Evolutionary conservation across 2,888 invertebrate genomes (phyloP).

Genomic region (Epinotia bilunana): DNA sequence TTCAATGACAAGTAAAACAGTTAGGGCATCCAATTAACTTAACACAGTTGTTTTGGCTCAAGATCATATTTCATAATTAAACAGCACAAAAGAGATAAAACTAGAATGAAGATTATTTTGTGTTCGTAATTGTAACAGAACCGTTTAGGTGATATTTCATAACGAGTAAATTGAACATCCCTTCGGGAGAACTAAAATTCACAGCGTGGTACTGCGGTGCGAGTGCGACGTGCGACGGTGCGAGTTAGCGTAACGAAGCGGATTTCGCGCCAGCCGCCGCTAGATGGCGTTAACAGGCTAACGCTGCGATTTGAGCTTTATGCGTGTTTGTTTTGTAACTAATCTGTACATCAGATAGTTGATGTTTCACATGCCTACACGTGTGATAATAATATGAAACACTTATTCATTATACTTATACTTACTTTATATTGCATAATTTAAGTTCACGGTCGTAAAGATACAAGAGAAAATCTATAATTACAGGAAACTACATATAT

Average conservation of each 20-base stretch:
- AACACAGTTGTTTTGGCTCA: neutral
- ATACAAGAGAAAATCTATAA: neutral
- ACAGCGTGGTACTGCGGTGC: conserved; percentile 21
- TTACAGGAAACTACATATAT: neutral
- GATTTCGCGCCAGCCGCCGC: conserved; percentile 20
- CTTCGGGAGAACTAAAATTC: conserved; percentile 31
- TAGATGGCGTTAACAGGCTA: conserved; percentile 38
- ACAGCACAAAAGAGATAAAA: conserved; percentile 7
- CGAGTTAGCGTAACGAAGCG: conserved; percentile 9
- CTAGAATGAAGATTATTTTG: neutral
- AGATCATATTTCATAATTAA: neutral
- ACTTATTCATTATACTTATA: neutral
- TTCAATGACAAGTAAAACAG: conserved; percentile 1
- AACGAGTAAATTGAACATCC: conserved; percentile 32
- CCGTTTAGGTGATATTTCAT: conserved; percentile 36
- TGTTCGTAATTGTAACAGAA: conserved; percentile 23
- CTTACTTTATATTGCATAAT: neutral
- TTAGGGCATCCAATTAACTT: neutral
- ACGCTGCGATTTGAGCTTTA: conserved; percentile 7
- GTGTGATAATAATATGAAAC: neutral
- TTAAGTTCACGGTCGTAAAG: conserved; percentile 8
- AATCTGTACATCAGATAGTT: neutral
- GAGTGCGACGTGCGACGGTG: neutral
- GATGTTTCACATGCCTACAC: neutral
- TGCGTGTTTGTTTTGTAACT: conserved; percentile 14